Conservation (phyloP, 2,888 invertebrate species). For the Nephrotoma guestfalica region DNA sequence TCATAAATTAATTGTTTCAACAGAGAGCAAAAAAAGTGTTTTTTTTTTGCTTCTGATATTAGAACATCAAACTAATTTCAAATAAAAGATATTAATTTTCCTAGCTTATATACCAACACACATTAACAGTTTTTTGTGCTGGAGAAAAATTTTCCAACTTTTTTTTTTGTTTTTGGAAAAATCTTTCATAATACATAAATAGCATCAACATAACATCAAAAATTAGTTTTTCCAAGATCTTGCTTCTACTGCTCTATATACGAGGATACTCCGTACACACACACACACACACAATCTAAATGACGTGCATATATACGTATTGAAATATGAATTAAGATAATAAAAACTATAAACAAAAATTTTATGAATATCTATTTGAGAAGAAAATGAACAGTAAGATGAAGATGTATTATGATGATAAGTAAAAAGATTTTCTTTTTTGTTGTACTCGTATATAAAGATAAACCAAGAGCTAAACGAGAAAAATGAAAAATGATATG, state of each 20-base stretch:
- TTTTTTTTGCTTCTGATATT: not conserved
- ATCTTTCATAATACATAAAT: not conserved
- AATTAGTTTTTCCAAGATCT: not conserved
- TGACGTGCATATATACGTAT: not conserved
- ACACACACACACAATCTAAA: no score
- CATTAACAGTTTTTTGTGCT: not conserved
- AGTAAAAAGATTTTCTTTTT: not conserved
- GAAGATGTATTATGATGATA: not conserved
- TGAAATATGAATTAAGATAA: not conserved
- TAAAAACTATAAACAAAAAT: not conserved
- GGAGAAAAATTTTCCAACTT: not conserved
- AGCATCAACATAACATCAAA: not conserved
- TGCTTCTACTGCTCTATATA: not conserved
- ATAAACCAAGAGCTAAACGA: not conserved
- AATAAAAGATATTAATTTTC: not conserved
- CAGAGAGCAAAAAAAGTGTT: not conserved
- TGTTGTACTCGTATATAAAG: not conserved
- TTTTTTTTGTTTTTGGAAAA: not conserved
- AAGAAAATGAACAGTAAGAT: not conserved
- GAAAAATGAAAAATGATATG: conserved; percentile 2
- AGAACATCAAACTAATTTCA: not conserved
- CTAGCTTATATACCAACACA: not conserved
- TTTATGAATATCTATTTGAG: not conserved
- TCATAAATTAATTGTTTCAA: not conserved
- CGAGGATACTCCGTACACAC: not conserved